Percentiles rank a stretch among this genome's conserved stretches.
Evolutionary conservation across 2,888 invertebrate genomes (phyloP).

Genomic region (Heliconius charithonia): DNA sequence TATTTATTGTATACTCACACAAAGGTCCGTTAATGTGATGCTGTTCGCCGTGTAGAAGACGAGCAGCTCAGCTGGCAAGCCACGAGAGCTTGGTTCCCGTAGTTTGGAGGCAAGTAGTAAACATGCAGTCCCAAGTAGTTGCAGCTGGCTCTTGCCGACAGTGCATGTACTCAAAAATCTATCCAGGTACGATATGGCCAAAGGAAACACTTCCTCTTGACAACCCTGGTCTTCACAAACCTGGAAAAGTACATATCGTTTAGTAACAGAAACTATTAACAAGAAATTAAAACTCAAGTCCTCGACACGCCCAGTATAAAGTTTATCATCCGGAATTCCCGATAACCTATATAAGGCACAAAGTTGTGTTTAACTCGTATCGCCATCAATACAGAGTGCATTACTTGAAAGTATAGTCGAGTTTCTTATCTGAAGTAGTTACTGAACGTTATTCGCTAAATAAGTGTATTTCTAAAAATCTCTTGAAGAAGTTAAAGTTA

Average conservation of each 20-base stretch:
- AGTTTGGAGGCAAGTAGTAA: conserved; percentile 96
- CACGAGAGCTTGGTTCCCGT: conserved; percentile 90
- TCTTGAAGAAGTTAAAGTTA: background rate
- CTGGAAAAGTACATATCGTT: conserved; percentile 75
- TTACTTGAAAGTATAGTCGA: conserved; percentile 67
- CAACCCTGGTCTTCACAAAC: conserved; percentile 97
- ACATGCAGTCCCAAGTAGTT: conserved; percentile 95
- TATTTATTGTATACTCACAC: conserved; percentile 87
- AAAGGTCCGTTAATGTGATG: conserved; percentile 92
- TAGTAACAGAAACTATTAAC: conserved; percentile 46
- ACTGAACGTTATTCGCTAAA: conserved; percentile 48
- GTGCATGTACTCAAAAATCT: conserved; percentile 93
- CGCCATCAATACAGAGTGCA: conserved; percentile 72
- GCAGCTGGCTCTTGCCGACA: conserved; percentile 93
- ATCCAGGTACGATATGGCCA: conserved; percentile 97
- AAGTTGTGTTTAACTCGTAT: conserved; percentile 70
- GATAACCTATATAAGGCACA: conserved; percentile 78
- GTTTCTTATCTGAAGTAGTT: conserved; percentile 52
- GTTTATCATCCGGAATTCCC: conserved; percentile 77
- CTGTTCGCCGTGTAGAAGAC: conserved; percentile 97
- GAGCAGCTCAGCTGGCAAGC: conserved; percentile 90
- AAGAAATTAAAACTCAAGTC: conserved; percentile 51
- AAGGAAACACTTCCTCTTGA: conserved; percentile 96
- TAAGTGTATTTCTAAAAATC: conserved; percentile 31
- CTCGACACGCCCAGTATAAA: conserved; percentile 61